Conservation (phyloP, 2,113 vertebrate species). For the Callithrix jacchus region DNA sequence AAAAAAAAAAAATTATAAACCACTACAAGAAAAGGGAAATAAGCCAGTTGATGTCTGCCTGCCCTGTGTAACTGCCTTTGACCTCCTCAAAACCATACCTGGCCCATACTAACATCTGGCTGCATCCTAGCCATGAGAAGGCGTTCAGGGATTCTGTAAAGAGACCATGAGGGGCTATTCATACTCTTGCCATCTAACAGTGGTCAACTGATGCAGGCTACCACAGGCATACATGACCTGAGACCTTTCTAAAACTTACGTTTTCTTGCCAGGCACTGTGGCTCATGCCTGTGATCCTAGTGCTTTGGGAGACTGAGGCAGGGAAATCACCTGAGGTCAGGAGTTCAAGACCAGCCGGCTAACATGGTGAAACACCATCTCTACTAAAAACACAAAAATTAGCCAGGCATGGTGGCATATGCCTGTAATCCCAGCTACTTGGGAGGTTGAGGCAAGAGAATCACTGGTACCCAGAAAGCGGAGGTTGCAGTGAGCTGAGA, state of each 20-base stretch:
- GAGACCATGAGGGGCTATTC: background rate
- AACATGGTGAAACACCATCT: too few relatives aligned
- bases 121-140: background rate
- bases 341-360: too few relatives aligned
- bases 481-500: too few relatives aligned
- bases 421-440: too few relatives aligned
- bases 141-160: background rate
- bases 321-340: too few relatives aligned
- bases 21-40: background rate
- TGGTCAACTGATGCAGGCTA: background rate
- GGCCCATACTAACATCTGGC: background rate
- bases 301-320: too few relatives aligned
- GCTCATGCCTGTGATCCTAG: too few relatives aligned
- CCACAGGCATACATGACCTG: background rate
- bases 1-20: too few relatives aligned
- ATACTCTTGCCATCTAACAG: background rate
- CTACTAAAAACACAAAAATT: too few relatives aligned
- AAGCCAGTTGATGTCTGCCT: background rate
- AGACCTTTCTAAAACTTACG: background rate
- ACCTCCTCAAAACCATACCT: slow-evolving; percentile 29
- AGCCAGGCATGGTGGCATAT: too few relatives aligned
- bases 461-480: too few relatives aligned
- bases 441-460: too few relatives aligned
- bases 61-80: background rate
- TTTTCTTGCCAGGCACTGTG: background rate